Percentiles rank a stretch among this genome's conserved stretches.
phyloP scores from a whole-genome alignment of 1,140 invertebrate species.

The Cotesia vestalis region DNA sequence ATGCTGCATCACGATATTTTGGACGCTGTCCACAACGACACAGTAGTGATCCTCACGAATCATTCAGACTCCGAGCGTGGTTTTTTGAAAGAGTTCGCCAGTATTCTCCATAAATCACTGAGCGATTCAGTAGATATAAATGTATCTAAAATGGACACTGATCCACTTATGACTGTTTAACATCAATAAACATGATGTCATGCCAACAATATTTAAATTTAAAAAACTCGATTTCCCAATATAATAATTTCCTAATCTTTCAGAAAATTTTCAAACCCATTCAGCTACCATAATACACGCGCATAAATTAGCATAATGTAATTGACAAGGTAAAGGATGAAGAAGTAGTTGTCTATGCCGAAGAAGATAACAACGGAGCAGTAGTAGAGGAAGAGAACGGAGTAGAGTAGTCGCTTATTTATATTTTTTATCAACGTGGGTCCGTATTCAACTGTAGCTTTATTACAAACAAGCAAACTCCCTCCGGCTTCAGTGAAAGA shows the following conservation, averaged over 20 bases:
- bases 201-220: neutral
- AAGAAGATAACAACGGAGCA: neutral
- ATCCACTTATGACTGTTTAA: slow-evolving; percentile 73
- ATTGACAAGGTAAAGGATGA: too few relatives aligned
- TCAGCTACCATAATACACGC: slow-evolving; percentile 1
- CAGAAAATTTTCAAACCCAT: neutral
- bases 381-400: neutral
- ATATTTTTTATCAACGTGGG: neutral
- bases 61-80: slow-evolving; percentile 96
- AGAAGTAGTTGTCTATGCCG: neutral
- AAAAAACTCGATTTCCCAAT: slow-evolving; percentile 6
- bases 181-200: slow-evolving; percentile 9
- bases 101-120: slow-evolving; percentile 64
- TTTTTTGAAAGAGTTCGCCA: slow-evolving; percentile 74
- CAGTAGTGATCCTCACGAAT: slow-evolving; percentile 88
- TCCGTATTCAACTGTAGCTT: too few relatives aligned
- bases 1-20: slow-evolving; percentile 96
- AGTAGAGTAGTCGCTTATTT: neutral
- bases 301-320: slow-evolving; percentile 4
- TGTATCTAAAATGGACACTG: slow-evolving; percentile 78
- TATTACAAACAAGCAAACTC: neutral
- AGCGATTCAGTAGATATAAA: slow-evolving; percentile 71
- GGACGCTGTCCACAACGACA: slow-evolving; percentile 81
- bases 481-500: slow-evolving; percentile 24
- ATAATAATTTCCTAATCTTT: neutral